Conservation (phyloP, 2,888 invertebrate species). For the Drosophila kanekoi region DNA sequence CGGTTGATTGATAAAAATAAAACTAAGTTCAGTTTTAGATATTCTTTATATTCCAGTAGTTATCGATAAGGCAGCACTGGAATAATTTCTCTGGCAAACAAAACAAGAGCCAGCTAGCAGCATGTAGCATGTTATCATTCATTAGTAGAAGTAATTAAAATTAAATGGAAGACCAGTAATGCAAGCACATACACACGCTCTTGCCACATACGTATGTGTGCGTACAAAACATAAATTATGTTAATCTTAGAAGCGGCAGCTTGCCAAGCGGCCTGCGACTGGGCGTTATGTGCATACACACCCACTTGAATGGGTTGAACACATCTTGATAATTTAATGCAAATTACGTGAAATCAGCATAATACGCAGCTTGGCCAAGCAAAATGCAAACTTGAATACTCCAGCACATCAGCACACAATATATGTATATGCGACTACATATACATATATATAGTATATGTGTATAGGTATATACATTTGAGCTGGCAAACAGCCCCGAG, state of each 20-base stretch:
- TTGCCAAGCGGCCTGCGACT: conserved; percentile 6
- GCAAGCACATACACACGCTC: not conserved
- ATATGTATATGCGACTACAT: conserved; percentile 14
- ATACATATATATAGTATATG: not conserved
- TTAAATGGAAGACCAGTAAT: conserved; percentile 15
- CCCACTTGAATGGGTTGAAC: conserved; percentile 54
- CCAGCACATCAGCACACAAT: conserved; percentile 32
- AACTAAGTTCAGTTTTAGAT: not conserved
- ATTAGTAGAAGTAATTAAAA: conserved; percentile 33
- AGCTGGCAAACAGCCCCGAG: conserved; percentile 36
- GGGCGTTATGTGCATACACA: conserved; percentile 13
- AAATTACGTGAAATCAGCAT: conserved; percentile 78
- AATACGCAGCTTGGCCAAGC: conserved; percentile 47
- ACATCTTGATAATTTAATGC: conserved; percentile 75
- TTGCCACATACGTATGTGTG: not conserved
- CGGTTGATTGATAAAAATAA: conserved; percentile 1
- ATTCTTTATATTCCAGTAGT: too few relatives aligned
- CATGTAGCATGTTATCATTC: conserved; percentile 15
- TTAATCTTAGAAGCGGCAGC: conserved; percentile 28
- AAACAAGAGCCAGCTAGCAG: not conserved
- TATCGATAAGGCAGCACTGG: too few relatives aligned
- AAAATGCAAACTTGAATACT: conserved; percentile 52
- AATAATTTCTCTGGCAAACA: not conserved
- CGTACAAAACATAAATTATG: conserved; percentile 34
- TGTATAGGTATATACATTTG: conserved; percentile 11